These are phyloP conservation scores for Alligator mississippiensis DNA, from an alignment of 2,113 vertebrate genomes.

Conservation along the genomic window DNA sequence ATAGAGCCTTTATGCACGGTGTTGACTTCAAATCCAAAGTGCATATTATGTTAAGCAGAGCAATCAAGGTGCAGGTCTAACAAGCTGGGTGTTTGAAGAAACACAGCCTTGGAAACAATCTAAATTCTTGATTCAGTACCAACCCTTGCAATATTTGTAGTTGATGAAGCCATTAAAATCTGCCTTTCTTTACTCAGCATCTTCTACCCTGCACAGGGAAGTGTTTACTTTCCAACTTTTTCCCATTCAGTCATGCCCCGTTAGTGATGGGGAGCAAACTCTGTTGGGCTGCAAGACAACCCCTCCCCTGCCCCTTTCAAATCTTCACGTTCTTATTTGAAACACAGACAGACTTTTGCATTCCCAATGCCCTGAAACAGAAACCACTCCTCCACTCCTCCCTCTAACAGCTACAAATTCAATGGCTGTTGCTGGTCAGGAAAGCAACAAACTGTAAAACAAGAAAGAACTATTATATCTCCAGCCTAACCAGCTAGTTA, in stretches of 20 bases:
- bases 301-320: background rate
- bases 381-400: rapidly evolving
- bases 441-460: background rate
- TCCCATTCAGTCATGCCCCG: background rate
- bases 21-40: background rate
- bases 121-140: background rate
- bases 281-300: background rate
- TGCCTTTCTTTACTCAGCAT: background rate
- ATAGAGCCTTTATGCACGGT: background rate
- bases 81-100: background rate
- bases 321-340: background rate
- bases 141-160: background rate
- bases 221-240: background rate
- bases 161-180: background rate
- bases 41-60: rapidly evolving
- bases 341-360: background rate
- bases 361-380: rapidly evolving
- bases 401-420: rapidly evolving
- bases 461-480: rapidly evolving
- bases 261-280: background rate
- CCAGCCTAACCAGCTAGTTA: rapidly evolving
- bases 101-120: background rate
- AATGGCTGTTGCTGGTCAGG: background rate
- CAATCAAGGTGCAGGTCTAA: rapidly evolving
- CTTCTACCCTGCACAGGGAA: background rate